A percentile compares a stretch with the other conserved stretches of the same genome.
Conservation (phyloP, 2,113 vertebrate genomes). For the Oryzias javanicus region DNA sequence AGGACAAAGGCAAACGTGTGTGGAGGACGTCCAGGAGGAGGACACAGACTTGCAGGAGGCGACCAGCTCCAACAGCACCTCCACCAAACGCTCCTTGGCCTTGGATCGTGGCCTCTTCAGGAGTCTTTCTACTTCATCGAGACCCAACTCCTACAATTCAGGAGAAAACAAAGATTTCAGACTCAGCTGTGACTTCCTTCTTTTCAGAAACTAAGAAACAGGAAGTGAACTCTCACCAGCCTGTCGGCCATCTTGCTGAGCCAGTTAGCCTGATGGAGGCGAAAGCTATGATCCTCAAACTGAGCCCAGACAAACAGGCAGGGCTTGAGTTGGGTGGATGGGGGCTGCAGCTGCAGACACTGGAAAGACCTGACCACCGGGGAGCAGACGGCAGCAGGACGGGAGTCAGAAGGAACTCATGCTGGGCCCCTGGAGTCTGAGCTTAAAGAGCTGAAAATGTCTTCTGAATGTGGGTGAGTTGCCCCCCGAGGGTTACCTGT, state of each 20-base stretch:
- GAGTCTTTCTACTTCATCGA: slow-evolving; percentile 82
- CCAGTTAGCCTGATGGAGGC: slow-evolving; percentile 85
- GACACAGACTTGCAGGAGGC: slow-evolving; percentile 86
- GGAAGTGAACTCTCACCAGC: slow-evolving; percentile 73
- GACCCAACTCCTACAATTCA: slow-evolving; percentile 80
- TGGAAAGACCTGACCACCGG: slow-evolving; percentile 79
- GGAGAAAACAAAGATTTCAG: background rate
- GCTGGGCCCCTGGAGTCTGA: background rate
- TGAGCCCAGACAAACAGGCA: slow-evolving; percentile 85
- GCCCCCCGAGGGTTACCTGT: slow-evolving; percentile 68
- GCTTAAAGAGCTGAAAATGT: background rate
- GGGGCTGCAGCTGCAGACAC: slow-evolving; percentile 76
- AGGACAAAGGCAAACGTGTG: background rate
- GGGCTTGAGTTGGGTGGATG: slow-evolving; percentile 79
- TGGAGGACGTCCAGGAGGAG: background rate
- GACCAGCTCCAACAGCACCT: slow-evolving; percentile 85
- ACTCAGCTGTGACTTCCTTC: background rate
- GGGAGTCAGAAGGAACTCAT: background rate
- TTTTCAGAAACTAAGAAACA: background rate
- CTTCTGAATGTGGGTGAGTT: background rate
- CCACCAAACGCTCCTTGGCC: slow-evolving; percentile 76
- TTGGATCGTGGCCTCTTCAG: slow-evolving; percentile 78
- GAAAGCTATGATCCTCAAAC: slow-evolving; percentile 90
- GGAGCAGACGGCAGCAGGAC: slow-evolving; percentile 6
- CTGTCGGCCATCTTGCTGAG: slow-evolving; percentile 88